A percentile compares a stretch with the other conserved stretches of the same genome.
phyloP scores from a whole-genome alignment of 2,797 vertebrate species.

The Natrix natrix region DNA sequence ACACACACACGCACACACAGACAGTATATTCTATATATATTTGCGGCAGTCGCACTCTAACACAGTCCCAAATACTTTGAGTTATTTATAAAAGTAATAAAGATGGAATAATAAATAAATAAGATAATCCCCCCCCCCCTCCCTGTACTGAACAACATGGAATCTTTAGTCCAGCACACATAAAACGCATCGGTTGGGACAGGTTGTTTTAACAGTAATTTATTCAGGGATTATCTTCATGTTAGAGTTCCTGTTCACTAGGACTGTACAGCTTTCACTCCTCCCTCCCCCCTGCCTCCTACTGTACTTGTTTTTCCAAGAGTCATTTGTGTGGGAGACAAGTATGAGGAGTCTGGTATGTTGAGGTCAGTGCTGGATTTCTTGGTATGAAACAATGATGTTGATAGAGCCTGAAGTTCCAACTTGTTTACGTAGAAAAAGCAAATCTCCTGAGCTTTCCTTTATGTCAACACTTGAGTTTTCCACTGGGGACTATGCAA shows the following conservation, averaged over 20 bases:
- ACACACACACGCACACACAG: no score
- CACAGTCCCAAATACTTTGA: background rate
- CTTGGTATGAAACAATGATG: conserved; percentile 10
- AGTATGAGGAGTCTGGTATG: conserved; percentile 36
- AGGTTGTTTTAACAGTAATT: background rate
- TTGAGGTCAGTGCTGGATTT: conserved; percentile 47
- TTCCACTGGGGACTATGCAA: background rate
- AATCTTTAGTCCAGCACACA: background rate
- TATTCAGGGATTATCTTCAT: background rate
- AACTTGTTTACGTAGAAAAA: conserved; percentile 23
- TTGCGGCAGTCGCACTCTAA: background rate
- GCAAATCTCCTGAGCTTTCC: conserved; percentile 3
- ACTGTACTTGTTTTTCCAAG: conserved; percentile 56
- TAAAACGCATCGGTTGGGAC: background rate
- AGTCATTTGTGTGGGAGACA: conserved; percentile 48
- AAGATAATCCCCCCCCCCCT: background rate
- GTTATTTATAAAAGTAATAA: background rate
- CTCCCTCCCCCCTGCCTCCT: background rate
- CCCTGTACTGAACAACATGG: background rate
- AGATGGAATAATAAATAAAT: background rate
- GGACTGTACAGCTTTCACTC: conserved; percentile 41
- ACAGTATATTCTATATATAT: background rate
- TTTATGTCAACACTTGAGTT: conserved; percentile 10
- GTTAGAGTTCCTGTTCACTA: conserved; percentile 21
- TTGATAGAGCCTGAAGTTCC: background rate